Percentiles rank a stretch among this genome's conserved stretches.
Conservation (phyloP, 2,113 vertebrate genomes). For the Fregetta grallaria region DNA sequence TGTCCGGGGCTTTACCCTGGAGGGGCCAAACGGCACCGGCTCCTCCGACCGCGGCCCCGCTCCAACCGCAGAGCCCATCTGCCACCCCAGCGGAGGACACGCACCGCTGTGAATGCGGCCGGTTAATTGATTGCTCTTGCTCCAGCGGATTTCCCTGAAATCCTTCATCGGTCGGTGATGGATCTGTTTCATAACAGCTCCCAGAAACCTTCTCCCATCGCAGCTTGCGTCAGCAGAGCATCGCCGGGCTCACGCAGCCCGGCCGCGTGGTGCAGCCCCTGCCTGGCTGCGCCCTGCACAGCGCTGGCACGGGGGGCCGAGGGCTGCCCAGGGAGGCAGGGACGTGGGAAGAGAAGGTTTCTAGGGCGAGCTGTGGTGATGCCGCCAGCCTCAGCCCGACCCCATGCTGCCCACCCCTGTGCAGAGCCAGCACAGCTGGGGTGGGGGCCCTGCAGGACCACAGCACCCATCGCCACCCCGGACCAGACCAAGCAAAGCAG, state of each 20-base stretch:
- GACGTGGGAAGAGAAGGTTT: fast-evolving
- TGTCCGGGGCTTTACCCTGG: not conserved
- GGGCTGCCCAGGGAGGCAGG: not conserved
- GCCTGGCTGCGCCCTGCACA: not conserved
- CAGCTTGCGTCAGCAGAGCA: not conserved
- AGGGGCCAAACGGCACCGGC: not conserved
- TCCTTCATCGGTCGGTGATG: fast-evolving
- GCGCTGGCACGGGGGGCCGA: fast-evolving
- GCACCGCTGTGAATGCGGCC: not conserved
- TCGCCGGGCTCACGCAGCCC: fast-evolving
- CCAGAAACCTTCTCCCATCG: not conserved
- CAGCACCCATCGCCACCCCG: not conserved
- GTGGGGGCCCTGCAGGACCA: not conserved
- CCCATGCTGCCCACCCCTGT: fast-evolving
- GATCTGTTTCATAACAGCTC: not conserved
- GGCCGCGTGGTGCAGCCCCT: not conserved
- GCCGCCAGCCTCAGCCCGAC: not conserved
- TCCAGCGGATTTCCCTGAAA: not conserved
- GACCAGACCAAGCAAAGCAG: not conserved
- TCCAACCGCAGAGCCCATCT: not conserved
- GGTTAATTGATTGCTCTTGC: not conserved
- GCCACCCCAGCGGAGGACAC: fast-evolving
- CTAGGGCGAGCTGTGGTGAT: not conserved
- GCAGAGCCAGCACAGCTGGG: fast-evolving
- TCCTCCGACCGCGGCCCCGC: fast-evolving